Evolutionary conservation across 2,888 invertebrate species (phyloP).

Genomic region (Cheilosia impressa): DNA sequence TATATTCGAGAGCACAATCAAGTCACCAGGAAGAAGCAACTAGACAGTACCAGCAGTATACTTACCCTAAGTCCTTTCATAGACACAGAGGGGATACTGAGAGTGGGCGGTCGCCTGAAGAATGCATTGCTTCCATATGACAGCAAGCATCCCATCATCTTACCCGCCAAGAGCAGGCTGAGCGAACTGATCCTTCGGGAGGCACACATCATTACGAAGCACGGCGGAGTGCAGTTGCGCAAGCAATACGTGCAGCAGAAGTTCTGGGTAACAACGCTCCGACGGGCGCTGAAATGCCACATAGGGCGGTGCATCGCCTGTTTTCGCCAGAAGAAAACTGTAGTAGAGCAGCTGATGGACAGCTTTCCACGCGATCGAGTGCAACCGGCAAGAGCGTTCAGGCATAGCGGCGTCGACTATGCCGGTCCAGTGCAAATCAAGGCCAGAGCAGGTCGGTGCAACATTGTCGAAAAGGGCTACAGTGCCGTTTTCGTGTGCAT

Average conservation of each 20-base stretch:
- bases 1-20: slow-evolving; percentile 1
- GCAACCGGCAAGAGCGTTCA: too few species aligned
- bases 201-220: not conserved
- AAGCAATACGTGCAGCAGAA: not conserved
- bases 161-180: not conserved
- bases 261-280: not conserved
- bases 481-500: slow-evolving; percentile 37
- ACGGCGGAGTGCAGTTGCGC: slow-evolving; percentile 1
- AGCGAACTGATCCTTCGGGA: not conserved
- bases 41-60: slow-evolving; percentile 2
- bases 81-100: slow-evolving; percentile 2
- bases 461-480: slow-evolving; percentile 17
- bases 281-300: slow-evolving; percentile 9
- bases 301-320: slow-evolving; percentile 1
- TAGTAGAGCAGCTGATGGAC: too few species aligned
- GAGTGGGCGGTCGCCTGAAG: slow-evolving; percentile 19
- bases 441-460: slow-evolving; percentile 2
- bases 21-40: not conserved
- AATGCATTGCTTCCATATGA: slow-evolving; percentile 16
- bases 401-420: too few species aligned
- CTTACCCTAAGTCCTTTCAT: slow-evolving; percentile 15
- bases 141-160: slow-evolving; percentile 11
- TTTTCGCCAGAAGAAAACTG: slow-evolving; percentile 3
- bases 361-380: too few species aligned
- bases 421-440: too few species aligned